Conservation (phyloP, 2,888 invertebrate genomes). For the Phalera bucephala region DNA sequence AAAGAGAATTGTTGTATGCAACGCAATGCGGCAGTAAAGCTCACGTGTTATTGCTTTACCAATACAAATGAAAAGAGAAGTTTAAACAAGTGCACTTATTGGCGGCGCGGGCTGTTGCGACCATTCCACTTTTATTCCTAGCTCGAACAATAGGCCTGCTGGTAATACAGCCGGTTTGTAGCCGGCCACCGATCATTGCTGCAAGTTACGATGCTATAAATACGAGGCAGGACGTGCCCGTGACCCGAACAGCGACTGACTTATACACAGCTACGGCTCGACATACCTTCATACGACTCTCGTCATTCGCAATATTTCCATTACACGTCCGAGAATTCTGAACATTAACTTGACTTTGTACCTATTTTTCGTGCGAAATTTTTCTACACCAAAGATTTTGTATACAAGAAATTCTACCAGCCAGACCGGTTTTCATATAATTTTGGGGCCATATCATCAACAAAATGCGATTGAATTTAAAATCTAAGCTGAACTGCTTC, state of each 20-base stretch:
- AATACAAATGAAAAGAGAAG: constrained; percentile 48
- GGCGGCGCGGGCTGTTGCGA: constrained; percentile 43
- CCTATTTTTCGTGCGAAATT: too few relatives aligned
- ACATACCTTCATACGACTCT: constrained; percentile 22
- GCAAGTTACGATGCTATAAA: constrained; percentile 79
- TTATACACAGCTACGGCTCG: constrained; percentile 16
- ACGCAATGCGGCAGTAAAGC: constrained; percentile 61
- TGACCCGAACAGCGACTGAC: constrained; percentile 54
- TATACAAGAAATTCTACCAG: constrained; percentile 1
- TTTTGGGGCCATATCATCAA: background rate
- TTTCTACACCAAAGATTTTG: constrained; percentile 11
- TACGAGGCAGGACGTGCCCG: constrained; percentile 73
- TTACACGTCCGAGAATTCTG: constrained; percentile 25
- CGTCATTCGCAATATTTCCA: constrained; percentile 17
- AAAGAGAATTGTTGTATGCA: too few relatives aligned
- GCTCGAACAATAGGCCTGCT: constrained; percentile 70
- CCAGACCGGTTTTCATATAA: background rate
- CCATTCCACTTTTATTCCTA: constrained; percentile 69
- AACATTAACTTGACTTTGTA: constrained; percentile 20
- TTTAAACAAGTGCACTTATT: constrained; percentile 63
- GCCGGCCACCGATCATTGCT: constrained; percentile 67
- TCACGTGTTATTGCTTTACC: constrained; percentile 44
- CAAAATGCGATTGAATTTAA: too few relatives aligned
- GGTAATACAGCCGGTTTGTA: constrained; percentile 59
- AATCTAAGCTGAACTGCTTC: too few relatives aligned